A percentile compares a stretch with the other conserved stretches of the same genome.
phyloP scores from a whole-genome alignment of 2,797 vertebrate species.

The Rhinatrema bivittatum region DNA sequence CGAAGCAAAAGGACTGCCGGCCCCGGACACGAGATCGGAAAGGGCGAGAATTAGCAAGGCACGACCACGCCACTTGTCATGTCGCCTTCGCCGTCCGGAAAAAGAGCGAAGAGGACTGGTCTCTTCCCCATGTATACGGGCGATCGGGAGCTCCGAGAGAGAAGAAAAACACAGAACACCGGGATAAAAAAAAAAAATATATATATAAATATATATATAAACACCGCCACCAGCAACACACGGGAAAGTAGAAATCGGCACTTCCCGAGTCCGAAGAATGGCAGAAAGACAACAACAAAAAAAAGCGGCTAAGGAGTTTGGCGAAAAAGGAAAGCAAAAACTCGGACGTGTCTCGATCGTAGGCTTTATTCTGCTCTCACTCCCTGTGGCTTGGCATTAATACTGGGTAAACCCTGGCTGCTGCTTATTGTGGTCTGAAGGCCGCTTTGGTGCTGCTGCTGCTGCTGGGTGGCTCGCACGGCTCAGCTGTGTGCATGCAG shows the following conservation, averaged over 20 bases:
- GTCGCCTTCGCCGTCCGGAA: constrained; percentile 30
- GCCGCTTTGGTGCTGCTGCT: constrained; percentile 43
- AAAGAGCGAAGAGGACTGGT: constrained; percentile 33
- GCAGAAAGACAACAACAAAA: background rate
- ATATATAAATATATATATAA: background rate
- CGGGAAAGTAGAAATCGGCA: constrained; percentile 33
- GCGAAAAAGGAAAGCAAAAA: background rate
- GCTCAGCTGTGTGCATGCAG: constrained; percentile 21
- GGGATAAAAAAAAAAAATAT: background rate
- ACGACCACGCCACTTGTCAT: constrained; percentile 44
- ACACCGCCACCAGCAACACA: too few species aligned
- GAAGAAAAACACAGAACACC: constrained; percentile 31
- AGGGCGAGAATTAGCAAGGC: constrained; percentile 16
- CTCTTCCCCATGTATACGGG: constrained; percentile 48
- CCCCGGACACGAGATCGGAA: background rate
- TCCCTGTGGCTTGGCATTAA: background rate
- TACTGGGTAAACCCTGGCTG: constrained; percentile 8
- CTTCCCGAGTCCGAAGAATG: too few species aligned
- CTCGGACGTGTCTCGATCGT: background rate
- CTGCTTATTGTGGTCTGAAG: constrained; percentile 31
- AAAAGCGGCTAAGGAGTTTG: constrained; percentile 23
- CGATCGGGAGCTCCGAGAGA: constrained; percentile 22
- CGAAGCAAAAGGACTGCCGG: too few species aligned
- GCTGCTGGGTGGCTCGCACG: constrained; percentile 42
- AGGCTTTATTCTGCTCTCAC: background rate